Evolutionary conservation across 2,888 invertebrate species (phyloP).

Genomic region (Podotricha telesiphe): DNA sequence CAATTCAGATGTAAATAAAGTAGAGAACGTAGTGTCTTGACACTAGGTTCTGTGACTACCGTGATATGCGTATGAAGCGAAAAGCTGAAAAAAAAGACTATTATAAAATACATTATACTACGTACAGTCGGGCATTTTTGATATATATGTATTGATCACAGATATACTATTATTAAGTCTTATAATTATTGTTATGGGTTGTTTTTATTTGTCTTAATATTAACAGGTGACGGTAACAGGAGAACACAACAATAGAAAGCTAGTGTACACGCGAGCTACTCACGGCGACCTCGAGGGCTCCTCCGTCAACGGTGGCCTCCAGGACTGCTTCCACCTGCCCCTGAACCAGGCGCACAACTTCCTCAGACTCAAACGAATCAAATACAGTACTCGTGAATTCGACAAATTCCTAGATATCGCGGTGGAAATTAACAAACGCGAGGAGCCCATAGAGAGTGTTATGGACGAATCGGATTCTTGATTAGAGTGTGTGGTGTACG

Average conservation of each 20-base stretch:
- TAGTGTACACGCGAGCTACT: conserved; percentile 65
- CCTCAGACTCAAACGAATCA: conserved; percentile 62
- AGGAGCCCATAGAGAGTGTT: conserved; percentile 17
- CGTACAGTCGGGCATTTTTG: no score
- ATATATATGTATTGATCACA: no score
- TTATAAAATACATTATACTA: no score
- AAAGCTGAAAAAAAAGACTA: no score
- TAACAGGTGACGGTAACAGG: conserved; percentile 65
- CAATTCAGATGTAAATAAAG: no score
- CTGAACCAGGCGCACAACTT: conserved; percentile 72
- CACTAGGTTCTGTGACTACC: no score
- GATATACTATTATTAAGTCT: no score
- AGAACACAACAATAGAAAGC: conserved; percentile 60
- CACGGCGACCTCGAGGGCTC: conserved; percentile 75
- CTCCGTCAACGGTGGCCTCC: conserved; percentile 61
- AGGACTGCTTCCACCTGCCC: conserved; percentile 74
- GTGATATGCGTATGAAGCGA: no score
- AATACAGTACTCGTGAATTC: conserved; percentile 63
- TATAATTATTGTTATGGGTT: not conserved
- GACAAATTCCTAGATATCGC: conserved; percentile 61
- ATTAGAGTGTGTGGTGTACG: conserved; percentile 47
- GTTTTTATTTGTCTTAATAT: not conserved
- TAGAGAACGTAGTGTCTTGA: no score
- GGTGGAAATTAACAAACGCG: conserved; percentile 47
- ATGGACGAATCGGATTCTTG: conserved; percentile 45